These are phyloP conservation scores for Diarsia mendica DNA, from an alignment of 2,888 invertebrate genomes.

Conservation along the genomic window DNA sequence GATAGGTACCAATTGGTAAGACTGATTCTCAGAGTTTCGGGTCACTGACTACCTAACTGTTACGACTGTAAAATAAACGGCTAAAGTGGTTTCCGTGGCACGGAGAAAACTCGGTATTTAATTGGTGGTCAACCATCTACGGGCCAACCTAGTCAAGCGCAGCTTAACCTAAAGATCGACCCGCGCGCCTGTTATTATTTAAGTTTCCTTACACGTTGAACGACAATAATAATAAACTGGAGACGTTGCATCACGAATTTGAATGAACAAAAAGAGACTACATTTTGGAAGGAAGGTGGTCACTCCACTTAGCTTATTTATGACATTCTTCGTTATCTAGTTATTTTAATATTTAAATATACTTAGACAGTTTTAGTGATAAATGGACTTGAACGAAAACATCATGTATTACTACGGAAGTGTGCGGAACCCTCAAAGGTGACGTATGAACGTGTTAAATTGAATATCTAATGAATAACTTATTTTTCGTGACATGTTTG, in stretches of 20 bases:
- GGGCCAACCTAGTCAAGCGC: too few species aligned
- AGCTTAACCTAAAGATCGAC: too few species aligned
- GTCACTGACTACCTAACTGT: too few species aligned
- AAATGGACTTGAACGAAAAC: conserved; percentile 7
- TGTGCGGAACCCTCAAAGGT: conserved; percentile 36
- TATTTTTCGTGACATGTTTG: conserved; percentile 22
- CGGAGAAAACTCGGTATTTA: too few species aligned
- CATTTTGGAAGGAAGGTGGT: conserved; percentile 11
- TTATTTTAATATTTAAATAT: not conserved
- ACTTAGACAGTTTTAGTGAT: not conserved
- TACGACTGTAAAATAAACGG: too few species aligned
- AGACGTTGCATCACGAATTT: too few species aligned
- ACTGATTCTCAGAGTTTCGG: too few species aligned
- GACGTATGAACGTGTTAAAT: conserved; percentile 14
- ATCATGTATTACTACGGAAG: conserved; percentile 20
- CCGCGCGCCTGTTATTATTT: too few species aligned
- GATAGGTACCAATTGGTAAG: too few species aligned
- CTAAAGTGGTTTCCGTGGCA: too few species aligned
- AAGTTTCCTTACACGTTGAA: not conserved
- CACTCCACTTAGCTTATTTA: not conserved
- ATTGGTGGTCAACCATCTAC: too few species aligned
- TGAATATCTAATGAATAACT: conserved; percentile 24
- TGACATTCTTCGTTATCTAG: not conserved
- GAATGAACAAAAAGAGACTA: not conserved
- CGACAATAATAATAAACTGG: not conserved